phyloP scores from a whole-genome alignment of 2,888 invertebrate genomes.

The Trachelus stipa region DNA sequence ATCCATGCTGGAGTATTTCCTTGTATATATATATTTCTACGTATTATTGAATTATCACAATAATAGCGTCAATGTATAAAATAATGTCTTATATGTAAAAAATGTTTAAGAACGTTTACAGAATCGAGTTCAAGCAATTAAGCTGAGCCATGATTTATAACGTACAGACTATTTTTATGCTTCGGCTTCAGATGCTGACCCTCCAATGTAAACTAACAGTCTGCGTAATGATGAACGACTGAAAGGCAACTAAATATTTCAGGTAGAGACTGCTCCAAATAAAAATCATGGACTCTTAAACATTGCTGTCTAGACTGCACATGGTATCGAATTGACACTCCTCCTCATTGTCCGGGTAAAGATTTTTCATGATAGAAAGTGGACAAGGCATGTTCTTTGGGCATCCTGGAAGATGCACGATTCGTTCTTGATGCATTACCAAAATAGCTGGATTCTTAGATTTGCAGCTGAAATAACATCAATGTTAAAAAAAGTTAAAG shows the following conservation, averaged over 20 bases:
- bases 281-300: background rate
- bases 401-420: conserved; percentile 78
- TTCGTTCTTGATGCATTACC: conserved; percentile 80
- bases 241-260: background rate
- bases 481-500: conserved; percentile 10
- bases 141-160: background rate
- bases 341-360: conserved; percentile 72
- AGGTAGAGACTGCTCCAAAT: background rate
- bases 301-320: conserved; percentile 66
- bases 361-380: conserved; percentile 69
- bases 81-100: background rate
- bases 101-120: background rate
- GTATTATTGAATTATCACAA: background rate
- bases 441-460: conserved; percentile 68
- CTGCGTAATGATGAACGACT: background rate
- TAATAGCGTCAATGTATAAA: background rate
- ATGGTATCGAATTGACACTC: conserved; percentile 77
- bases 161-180: background rate
- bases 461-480: conserved; percentile 68
- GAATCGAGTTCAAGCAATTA: background rate
- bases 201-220: background rate
- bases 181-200: background rate
- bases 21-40: background rate
- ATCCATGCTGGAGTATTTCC: background rate
- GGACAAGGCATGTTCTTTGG: conserved; percentile 73